Evolutionary conservation across 2,888 invertebrate genomes (phyloP), one percentile per base, ranked within the genome.

Genomic region (Drosophila birchii): DNA sequence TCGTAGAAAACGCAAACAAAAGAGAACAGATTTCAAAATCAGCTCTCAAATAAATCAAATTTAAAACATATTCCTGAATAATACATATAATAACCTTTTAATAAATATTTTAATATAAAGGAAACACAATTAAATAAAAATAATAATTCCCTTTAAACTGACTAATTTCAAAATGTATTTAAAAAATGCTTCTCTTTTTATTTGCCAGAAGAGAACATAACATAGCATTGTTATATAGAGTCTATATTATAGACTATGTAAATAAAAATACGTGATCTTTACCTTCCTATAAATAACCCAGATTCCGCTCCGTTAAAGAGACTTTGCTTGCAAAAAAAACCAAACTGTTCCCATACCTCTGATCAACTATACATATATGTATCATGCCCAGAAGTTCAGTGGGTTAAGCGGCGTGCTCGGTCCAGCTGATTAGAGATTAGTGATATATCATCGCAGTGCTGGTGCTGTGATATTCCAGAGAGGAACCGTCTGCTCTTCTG

Each of bases 401-500:
- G 55, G 68, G 56, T 49, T 49, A 68, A 34, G 34, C 23, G 23
- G 2, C 41, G 14, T 41, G 68, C 51, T 18, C 18, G 36, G 26
- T 59, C 51, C 36, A 39, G 39, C 43, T 44, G 47, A 64, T 64
- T 47, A 49, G 23, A 59, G 41, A 71, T 53, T 29, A 56, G 32
- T 34, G 53, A 51, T 69, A 53, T 56, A 41, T 23, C 34, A 20
- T 14, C 38, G 18, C 18, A 23, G 16, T 51, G 34, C 39, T 38
- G 32, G 16, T 44, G 34, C 45, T 38, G 32, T 47, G 49, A 68
- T 68, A 45, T 60, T 71, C 32, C 38, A 7, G 43, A 70, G 70
- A 53, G 44, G n/a, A 29, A 38, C 11, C 14, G 18, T 14, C 18
- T 39, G 68, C 47, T 55, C 69, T 55, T 55, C 18, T 1, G 23